Conservation (phyloP, 2,797 vertebrate species). For the Dipus sagitta region DNA sequence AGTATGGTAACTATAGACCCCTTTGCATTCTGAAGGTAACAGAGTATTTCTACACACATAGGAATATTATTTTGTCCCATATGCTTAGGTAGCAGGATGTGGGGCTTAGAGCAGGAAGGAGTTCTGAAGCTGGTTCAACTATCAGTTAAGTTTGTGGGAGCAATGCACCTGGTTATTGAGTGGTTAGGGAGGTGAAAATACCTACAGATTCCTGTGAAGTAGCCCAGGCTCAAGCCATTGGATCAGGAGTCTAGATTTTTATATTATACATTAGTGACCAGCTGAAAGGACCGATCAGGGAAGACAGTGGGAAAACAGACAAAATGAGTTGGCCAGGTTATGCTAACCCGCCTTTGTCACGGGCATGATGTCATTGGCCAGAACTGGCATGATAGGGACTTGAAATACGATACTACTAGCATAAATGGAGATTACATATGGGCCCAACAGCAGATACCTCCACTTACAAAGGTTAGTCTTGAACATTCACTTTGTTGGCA, state of each 20-base stretch:
- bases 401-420: background rate
- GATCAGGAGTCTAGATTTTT: background rate
- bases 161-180: background rate
- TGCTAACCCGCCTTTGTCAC: background rate
- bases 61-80: background rate
- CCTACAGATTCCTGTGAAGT: background rate
- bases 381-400: background rate
- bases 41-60: background rate
- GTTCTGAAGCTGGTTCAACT: background rate
- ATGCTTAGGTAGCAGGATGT: background rate
- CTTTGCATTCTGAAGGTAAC: background rate
- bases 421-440: background rate
- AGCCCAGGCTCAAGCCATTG: background rate
- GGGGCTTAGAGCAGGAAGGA: no score
- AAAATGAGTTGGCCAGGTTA: background rate
- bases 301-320: background rate
- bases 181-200: background rate
- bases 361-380: background rate
- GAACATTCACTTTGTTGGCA: background rate
- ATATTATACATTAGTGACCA: background rate
- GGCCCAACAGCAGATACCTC: background rate
- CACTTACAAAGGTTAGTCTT: background rate
- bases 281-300: background rate
- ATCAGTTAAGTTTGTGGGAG: background rate
- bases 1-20: background rate